These are phyloP conservation scores for Adoxophyes honmai DNA, from an alignment of 1,140 invertebrate species.

Conservation along the genomic window DNA sequence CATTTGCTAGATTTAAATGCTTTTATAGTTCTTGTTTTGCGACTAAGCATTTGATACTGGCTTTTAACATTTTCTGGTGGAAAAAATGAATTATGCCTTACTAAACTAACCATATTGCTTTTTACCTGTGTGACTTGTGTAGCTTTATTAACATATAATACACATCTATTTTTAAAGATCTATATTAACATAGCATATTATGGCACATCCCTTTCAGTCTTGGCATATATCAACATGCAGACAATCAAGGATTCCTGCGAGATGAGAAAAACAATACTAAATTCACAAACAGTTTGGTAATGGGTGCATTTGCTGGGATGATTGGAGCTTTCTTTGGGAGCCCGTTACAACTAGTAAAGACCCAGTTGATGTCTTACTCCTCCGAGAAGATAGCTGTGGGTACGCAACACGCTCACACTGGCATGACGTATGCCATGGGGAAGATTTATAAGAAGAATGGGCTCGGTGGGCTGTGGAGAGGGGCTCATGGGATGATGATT, in stretches of 20 bases:
- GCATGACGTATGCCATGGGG: slow-evolving; percentile 82
- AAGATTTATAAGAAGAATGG: slow-evolving; percentile 86
- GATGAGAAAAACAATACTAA: slow-evolving; percentile 63
- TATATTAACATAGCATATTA: no score
- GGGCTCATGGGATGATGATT: slow-evolving; percentile 82
- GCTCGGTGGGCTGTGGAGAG: slow-evolving; percentile 86
- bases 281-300: slow-evolving; percentile 63
- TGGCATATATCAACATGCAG: slow-evolving; percentile 74
- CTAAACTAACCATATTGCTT: no score
- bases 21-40: slow-evolving; percentile 16
- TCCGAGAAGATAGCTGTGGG: slow-evolving; percentile 90
- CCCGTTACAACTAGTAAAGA: slow-evolving; percentile 93
- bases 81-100: no score
- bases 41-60: no score
- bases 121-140: no score
- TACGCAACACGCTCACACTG: slow-evolving; percentile 88
- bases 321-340: slow-evolving; percentile 72
- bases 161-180: no score
- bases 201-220: slow-evolving; percentile 49
- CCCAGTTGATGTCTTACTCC: slow-evolving; percentile 91
- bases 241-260: slow-evolving; percentile 65
- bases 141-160: no score
- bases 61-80: no score
- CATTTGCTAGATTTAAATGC: not conserved
- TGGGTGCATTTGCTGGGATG: slow-evolving; percentile 66